Percentiles rank a stretch among this genome's conserved stretches.
Evolutionary conservation across 2,797 vertebrate genomes (phyloP).

Genomic region (Poecilia velifera): DNA sequence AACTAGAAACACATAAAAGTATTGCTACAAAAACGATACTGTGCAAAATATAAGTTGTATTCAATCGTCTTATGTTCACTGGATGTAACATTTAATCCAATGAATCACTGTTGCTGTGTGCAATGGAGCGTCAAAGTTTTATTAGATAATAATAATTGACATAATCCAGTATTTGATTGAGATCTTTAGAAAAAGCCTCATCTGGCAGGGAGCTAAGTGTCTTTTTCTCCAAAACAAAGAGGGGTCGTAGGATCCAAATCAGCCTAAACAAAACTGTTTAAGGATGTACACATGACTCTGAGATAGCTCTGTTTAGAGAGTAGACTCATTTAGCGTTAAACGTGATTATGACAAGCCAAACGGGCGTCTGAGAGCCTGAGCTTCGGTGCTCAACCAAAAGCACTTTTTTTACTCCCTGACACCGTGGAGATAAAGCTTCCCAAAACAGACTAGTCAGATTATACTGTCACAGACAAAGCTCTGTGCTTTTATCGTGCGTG

Average conservation of each 20-base stretch:
- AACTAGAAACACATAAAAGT: constrained; percentile 1
- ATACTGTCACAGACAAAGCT: constrained; percentile 70
- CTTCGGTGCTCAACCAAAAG: constrained; percentile 58
- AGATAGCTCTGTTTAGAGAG: constrained; percentile 65
- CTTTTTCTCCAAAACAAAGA: constrained; percentile 57
- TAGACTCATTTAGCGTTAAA: constrained; percentile 72
- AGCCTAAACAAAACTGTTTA: constrained; percentile 59
- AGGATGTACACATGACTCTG: constrained; percentile 63
- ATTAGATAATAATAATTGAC: constrained; percentile 73
- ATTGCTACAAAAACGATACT: constrained; percentile 21
- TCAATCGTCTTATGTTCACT: constrained; percentile 54
- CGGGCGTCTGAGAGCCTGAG: constrained; percentile 63
- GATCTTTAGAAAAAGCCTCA: constrained; percentile 68
- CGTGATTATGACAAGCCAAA: constrained; percentile 67
- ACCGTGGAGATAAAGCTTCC: constrained; percentile 64
- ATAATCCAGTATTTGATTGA: constrained; percentile 76
- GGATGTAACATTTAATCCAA: constrained; percentile 66
- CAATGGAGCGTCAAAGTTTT: constrained; percentile 68
- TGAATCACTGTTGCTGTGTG: constrained; percentile 64
- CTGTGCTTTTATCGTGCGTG: constrained; percentile 60
- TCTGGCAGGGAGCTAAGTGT: constrained; percentile 54
- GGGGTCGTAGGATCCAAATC: constrained; percentile 73
- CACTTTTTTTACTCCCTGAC: constrained; percentile 67
- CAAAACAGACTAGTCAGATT: constrained; percentile 70
- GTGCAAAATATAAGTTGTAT: constrained; percentile 51